Percentiles rank a stretch among this genome's conserved stretches.
Evolutionary conservation across 30 jellyfish, hydroid and myxozoan genomes (phyloP).

Genomic region (Pseudorhiza aurosa): DNA sequence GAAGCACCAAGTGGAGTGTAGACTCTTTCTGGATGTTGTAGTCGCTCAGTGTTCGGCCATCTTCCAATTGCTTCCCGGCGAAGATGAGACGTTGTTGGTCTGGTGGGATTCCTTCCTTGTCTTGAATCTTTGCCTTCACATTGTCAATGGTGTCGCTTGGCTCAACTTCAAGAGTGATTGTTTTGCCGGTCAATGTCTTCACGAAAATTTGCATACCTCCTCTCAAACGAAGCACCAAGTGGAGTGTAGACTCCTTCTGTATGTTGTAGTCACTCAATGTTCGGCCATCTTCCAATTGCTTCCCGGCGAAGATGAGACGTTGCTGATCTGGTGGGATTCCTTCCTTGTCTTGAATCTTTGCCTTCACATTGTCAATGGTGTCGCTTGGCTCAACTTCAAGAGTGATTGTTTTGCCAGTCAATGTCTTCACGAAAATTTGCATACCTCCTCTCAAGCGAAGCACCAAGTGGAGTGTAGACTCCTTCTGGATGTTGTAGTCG

Average conservation of each 20-base stretch:
- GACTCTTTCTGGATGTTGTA: conserved; percentile 83
- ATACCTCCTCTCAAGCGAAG: conserved; percentile 93
- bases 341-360: conserved; percentile 97
- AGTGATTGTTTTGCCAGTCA: conserved; percentile 96
- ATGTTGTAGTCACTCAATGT: conserved; percentile 89
- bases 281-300: conserved; percentile 99
- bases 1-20: conserved; percentile 91
- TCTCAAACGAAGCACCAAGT: conserved; percentile 88
- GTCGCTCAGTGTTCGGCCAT: conserved; percentile 96
- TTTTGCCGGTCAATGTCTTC: conserved; percentile 90
- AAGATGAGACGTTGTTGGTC: conserved; percentile 94
- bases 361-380: conserved; percentile 88
- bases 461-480: conserved; percentile 90
- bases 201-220: conserved; percentile 98
- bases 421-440: conserved; percentile 93
- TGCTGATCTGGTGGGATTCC: conserved; percentile 99
- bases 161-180: conserved; percentile 96
- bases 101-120: conserved; percentile 99
- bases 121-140: conserved; percentile 91
- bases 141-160: conserved; percentile 91
- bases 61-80: conserved; percentile 96
- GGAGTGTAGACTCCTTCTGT: conserved; percentile 93
- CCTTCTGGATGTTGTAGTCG: conserved; percentile 95
- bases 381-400: conserved; percentile 97
- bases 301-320: conserved; percentile 95